phyloP scores from a whole-genome alignment of 64 coral and sea anemone genomes.

The Porites australiensis region DNA sequence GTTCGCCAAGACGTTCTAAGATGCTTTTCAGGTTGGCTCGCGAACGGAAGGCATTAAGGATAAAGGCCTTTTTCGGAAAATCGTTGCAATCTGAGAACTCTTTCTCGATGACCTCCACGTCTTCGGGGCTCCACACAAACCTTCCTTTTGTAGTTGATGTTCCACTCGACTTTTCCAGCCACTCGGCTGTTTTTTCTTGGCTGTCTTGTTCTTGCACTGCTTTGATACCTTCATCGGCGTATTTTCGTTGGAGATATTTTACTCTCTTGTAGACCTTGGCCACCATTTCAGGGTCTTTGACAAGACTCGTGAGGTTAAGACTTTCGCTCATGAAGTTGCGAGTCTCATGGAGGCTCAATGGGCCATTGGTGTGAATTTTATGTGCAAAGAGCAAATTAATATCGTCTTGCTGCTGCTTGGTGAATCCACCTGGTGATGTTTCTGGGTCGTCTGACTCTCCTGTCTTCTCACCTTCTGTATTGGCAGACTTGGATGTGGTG shows the following conservation, averaged over 20 bases:
- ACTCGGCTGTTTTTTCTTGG: no score
- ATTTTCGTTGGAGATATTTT: no score
- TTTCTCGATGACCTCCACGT: neutral
- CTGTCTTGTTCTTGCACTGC: no score
- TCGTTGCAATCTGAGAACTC: neutral
- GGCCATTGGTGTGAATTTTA: no score
- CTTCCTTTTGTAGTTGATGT: slow-evolving; percentile 5
- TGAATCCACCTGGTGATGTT: neutral
- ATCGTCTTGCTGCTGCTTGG: neutral
- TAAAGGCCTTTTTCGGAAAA: neutral
- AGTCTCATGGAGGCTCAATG: no score
- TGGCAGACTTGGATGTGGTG: neutral
- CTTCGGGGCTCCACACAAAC: neutral
- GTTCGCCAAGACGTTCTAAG: slow-evolving; percentile 4
- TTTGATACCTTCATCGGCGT: no score
- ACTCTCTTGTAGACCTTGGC: no score
- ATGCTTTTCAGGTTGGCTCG: slow-evolving; percentile 12
- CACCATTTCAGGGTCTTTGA: no score
- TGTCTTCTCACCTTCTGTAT: neutral
- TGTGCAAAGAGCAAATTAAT: neutral
- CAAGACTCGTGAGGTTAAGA: no score
- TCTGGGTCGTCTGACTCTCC: neutral
- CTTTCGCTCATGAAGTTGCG: no score
- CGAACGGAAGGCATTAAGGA: slow-evolving; percentile 3
- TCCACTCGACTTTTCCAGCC: neutral